These are phyloP conservation scores for Littorina saxatilis DNA, from an alignment of 1,140 invertebrate species.

Conservation along the genomic window DNA sequence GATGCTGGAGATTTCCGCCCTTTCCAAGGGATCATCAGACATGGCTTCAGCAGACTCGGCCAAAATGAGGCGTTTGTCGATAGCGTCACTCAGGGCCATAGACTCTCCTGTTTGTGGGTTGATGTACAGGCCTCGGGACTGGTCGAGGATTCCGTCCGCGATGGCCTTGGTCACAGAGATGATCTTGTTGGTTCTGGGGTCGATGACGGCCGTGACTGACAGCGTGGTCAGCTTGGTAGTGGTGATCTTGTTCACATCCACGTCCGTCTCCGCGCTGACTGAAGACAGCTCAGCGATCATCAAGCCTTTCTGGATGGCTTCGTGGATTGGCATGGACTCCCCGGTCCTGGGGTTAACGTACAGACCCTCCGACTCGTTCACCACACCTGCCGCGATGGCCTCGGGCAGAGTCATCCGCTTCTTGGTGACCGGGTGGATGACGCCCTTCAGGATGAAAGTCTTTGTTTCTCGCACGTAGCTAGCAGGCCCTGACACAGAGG, in stretches of 20 bases:
- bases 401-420: slow-evolving; percentile 84
- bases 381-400: slow-evolving; percentile 86
- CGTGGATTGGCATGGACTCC: slow-evolving; percentile 86
- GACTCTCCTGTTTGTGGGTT: slow-evolving; percentile 89
- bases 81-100: slow-evolving; percentile 75
- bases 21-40: slow-evolving; percentile 46
- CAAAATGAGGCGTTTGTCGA: slow-evolving; percentile 68
- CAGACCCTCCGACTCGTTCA: slow-evolving; percentile 87
- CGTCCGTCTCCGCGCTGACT: slow-evolving; percentile 64
- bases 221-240: slow-evolving; percentile 89
- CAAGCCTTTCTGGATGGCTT: slow-evolving; percentile 82
- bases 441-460: slow-evolving; percentile 78
- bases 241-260: slow-evolving; percentile 72
- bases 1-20: slow-evolving; percentile 60
- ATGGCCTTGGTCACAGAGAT: slow-evolving; percentile 91
- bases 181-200: slow-evolving; percentile 87
- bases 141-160: slow-evolving; percentile 89
- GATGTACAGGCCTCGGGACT: slow-evolving; percentile 81
- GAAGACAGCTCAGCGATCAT: slow-evolving; percentile 84
- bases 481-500: slow-evolving; percentile 39
- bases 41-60: slow-evolving; percentile 60
- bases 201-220: slow-evolving; percentile 87
- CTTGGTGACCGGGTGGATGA: slow-evolving; percentile 81
- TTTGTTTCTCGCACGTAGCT: slow-evolving; percentile 70
- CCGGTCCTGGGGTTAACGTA: slow-evolving; percentile 88